Evolutionary conservation across 2,888 invertebrate genomes (phyloP).

Genomic region (Creontiades dilutus): DNA sequence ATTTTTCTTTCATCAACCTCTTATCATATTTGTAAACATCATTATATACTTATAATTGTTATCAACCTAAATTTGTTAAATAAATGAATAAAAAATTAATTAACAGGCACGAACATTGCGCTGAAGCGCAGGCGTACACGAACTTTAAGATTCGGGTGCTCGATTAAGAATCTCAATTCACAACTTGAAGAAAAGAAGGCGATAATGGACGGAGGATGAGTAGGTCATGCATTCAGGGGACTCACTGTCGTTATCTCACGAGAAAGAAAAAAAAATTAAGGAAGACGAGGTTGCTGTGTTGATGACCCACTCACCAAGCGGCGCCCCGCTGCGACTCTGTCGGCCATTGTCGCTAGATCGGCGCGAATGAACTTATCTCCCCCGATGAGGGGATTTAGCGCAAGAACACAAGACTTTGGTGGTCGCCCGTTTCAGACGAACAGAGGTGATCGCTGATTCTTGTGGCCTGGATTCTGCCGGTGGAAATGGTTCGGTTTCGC

Average conservation of each 20-base stretch:
- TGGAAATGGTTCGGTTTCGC: not conserved
- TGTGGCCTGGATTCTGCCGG: not conserved
- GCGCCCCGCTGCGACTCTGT: not conserved
- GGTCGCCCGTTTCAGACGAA: not conserved
- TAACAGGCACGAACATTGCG: too few relatives aligned
- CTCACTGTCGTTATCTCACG: constrained; percentile 3
- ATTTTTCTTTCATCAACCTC: too few relatives aligned
- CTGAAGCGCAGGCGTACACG: not conserved
- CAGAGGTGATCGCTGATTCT: not conserved
- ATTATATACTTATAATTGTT: too few relatives aligned
- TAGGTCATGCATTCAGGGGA: constrained; percentile 27
- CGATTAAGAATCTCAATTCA: constrained; percentile 7
- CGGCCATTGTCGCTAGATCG: constrained; percentile 7
- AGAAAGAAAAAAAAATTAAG: constrained; percentile 14
- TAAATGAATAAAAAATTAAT: too few relatives aligned
- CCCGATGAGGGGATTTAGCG: constrained; percentile 19
- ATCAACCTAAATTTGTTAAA: too few relatives aligned
- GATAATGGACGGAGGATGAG: constrained; percentile 19
- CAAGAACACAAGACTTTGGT: not conserved
- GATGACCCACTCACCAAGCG: constrained; percentile 5
- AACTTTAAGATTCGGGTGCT: not conserved
- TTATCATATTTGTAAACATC: too few relatives aligned
- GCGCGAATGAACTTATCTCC: constrained; percentile 28
- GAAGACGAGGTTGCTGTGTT: constrained; percentile 35
- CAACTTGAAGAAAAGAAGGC: constrained; percentile 13